phyloP scores from a whole-genome alignment of 2,888 invertebrate genomes.

The Mesorhabditis sp. region DNA sequence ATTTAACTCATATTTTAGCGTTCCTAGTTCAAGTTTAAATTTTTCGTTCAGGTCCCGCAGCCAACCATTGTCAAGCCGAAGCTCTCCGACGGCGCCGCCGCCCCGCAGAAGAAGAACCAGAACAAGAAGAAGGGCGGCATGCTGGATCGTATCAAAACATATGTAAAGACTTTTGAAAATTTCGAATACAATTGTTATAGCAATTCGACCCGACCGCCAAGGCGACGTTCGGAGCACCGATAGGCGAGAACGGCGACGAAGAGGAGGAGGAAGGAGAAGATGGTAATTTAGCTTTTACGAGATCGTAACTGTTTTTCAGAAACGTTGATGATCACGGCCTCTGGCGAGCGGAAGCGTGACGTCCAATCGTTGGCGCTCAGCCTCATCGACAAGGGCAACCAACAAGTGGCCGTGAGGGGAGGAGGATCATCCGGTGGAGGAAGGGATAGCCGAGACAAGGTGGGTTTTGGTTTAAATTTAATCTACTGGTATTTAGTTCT shows the following conservation, averaged over 20 bases:
- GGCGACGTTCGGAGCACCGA: constrained; percentile 14
- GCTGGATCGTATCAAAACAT: background rate
- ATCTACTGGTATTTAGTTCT: too few relatives aligned
- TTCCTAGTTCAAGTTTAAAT: too few relatives aligned
- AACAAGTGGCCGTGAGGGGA: constrained; percentile 27
- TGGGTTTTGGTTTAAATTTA: too few relatives aligned
- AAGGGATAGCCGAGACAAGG: too few relatives aligned
- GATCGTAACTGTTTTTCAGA: background rate
- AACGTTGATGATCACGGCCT: constrained; percentile 42
- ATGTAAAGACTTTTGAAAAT: background rate
- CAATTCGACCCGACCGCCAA: constrained; percentile 5
- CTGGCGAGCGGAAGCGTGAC: constrained; percentile 27
- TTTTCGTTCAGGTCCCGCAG: background rate
- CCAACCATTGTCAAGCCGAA: constrained; percentile 4
- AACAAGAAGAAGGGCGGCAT: background rate
- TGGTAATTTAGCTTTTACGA: too few relatives aligned
- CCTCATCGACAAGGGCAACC: constrained; percentile 35
- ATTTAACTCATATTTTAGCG: background rate
- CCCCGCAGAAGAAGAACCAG: background rate
- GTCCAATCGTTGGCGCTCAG: constrained; percentile 44
- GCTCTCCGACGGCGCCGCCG: background rate
- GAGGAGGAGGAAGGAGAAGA: constrained; percentile 15
- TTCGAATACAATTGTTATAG: too few relatives aligned
- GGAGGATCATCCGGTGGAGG: constrained; percentile 9
- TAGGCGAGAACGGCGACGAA: constrained; percentile 10